Percentiles rank a stretch among this genome's conserved stretches.
These are phyloP conservation scores for Hyperoplus immaculatus DNA, from an alignment of 2,797 vertebrate species.

Conservation along the genomic window DNA sequence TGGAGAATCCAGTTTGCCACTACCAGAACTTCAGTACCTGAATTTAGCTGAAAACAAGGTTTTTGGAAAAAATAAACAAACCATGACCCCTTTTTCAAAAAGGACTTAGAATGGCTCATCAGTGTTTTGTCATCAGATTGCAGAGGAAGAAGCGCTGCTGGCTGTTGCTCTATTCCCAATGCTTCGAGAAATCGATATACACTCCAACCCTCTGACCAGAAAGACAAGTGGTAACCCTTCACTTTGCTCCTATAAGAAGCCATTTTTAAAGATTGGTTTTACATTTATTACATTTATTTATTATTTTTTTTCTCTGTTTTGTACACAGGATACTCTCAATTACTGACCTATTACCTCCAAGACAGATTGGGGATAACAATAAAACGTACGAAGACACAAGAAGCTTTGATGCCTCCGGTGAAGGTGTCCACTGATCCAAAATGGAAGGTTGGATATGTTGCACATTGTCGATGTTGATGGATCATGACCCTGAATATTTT, in stretches of 20 bases:
- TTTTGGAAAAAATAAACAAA: constrained; percentile 1
- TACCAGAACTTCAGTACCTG: constrained; percentile 87
- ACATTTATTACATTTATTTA: no score
- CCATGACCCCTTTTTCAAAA: neutral
- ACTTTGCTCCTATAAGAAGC: neutral
- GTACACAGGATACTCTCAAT: constrained; percentile 83
- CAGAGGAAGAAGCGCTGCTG: constrained; percentile 87
- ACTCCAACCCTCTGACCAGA: constrained; percentile 89
- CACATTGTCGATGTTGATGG: neutral
- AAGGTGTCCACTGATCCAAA: constrained; percentile 74
- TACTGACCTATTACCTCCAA: constrained; percentile 87
- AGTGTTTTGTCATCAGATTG: constrained; percentile 81
- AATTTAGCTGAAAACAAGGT: constrained; percentile 92
- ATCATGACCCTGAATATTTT: neutral
- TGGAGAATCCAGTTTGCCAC: constrained; percentile 72
- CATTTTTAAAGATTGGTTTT: neutral
- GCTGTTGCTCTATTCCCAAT: constrained; percentile 87
- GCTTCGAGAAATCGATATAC: constrained; percentile 87
- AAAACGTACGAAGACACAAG: constrained; percentile 70
- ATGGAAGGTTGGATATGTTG: constrained; percentile 81
- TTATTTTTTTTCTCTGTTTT: constrained; percentile 5
- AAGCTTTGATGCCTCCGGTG: constrained; percentile 66
- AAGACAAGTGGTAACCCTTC: constrained; percentile 80
- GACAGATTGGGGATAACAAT: constrained; percentile 87
- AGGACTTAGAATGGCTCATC: constrained; percentile 11